Evolutionary conservation across 2,888 invertebrate species (phyloP).

Genomic region (Hypolimnas misippus): DNA sequence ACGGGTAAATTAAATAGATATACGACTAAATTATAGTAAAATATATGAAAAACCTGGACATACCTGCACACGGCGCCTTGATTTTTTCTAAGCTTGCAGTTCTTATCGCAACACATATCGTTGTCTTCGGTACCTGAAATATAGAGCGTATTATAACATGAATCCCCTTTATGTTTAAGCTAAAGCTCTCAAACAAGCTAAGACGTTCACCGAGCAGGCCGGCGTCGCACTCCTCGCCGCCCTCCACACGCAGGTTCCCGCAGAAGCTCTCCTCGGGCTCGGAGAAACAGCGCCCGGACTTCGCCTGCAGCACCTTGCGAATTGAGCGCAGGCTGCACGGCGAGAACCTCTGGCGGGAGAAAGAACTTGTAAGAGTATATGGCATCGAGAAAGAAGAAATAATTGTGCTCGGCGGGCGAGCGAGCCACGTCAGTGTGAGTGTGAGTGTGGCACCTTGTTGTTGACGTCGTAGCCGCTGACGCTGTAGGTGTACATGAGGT

Average conservation of each 20-base stretch:
- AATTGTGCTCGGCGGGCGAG: too few relatives aligned
- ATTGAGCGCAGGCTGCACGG: slow-evolving; percentile 97
- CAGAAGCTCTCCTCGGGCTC: slow-evolving; percentile 98
- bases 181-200: too few relatives aligned
- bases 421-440: too few relatives aligned
- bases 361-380: too few relatives aligned
- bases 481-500: slow-evolving; percentile 98
- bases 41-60: not conserved
- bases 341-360: slow-evolving; percentile 90
- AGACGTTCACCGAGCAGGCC: slow-evolving; percentile 95
- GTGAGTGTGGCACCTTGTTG: too few relatives aligned
- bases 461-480: slow-evolving; percentile 98
- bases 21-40: slow-evolving; percentile 24
- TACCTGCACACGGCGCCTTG: slow-evolving; percentile 96
- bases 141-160: too few relatives aligned
- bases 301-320: slow-evolving; percentile 95
- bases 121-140: slow-evolving; percentile 91
- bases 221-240: slow-evolving; percentile 98
- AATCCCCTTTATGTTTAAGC: too few relatives aligned
- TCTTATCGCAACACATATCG: slow-evolving; percentile 96
- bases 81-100: slow-evolving; percentile 92
- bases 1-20: too few relatives aligned
- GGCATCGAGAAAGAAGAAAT: too few relatives aligned
- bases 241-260: slow-evolving; percentile 97
- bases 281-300: slow-evolving; percentile 95